These are phyloP conservation scores for Antheraea yamamai DNA, from an alignment of 2,888 invertebrate genomes.

Conservation along the genomic window DNA sequence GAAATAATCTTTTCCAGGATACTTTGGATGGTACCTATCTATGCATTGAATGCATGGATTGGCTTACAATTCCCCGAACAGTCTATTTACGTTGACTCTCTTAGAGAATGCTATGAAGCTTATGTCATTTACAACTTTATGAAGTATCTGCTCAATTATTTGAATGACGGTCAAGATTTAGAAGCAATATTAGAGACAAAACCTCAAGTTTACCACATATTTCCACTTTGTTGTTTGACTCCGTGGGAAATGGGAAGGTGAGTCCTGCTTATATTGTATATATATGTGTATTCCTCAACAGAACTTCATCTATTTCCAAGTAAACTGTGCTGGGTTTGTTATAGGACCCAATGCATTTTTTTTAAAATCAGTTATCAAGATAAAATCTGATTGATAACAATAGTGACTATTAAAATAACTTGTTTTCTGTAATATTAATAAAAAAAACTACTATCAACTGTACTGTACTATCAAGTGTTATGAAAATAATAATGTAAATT, in stretches of 20 bases:
- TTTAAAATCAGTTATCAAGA: no score
- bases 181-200: constrained; percentile 91
- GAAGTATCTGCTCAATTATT: constrained; percentile 95
- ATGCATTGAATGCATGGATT: constrained; percentile 96
- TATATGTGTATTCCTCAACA: background rate
- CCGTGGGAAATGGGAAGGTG: constrained; percentile 96
- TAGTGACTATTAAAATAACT: background rate
- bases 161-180: constrained; percentile 93
- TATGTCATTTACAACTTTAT: constrained; percentile 99
- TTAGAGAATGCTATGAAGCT: constrained; percentile 98
- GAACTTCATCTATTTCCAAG: background rate
- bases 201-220: constrained; percentile 93
- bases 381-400: background rate
- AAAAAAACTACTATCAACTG: background rate
- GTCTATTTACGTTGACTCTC: constrained; percentile 95
- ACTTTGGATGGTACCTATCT: constrained; percentile 99
- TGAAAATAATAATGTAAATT: background rate
- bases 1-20: constrained; percentile 82
- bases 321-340: background rate
- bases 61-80: constrained; percentile 93
- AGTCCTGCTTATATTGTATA: constrained; percentile 19
- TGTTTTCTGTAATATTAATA: background rate
- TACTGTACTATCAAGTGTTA: no score
- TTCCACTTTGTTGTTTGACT: constrained; percentile 95
- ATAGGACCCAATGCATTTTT: no score